These are phyloP conservation scores for Altica lythri DNA, from an alignment of 2,888 invertebrate species.

Conservation along the genomic window DNA sequence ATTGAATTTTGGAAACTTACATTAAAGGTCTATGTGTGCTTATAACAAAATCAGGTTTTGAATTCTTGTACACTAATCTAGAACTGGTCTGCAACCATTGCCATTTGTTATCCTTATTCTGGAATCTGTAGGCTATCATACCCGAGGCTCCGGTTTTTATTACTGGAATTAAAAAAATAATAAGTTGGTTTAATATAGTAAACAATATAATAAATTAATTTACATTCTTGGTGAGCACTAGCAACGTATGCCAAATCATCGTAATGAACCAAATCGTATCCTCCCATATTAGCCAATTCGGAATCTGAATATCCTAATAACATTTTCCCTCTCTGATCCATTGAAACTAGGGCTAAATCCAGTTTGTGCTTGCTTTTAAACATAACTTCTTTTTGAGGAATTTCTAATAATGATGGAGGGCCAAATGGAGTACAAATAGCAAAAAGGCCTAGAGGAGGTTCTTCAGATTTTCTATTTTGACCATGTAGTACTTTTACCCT, in stretches of 20 bases:
- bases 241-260: constrained; percentile 97
- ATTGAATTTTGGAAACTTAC: too few relatives aligned
- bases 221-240: constrained; percentile 98
- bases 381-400: constrained; percentile 98
- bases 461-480: constrained; percentile 92
- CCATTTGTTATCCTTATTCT: constrained; percentile 93
- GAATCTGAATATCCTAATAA: constrained; percentile 92
- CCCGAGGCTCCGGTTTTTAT: constrained; percentile 99
- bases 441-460: constrained; percentile 92
- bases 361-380: constrained; percentile 99
- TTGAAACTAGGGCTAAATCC: constrained; percentile 93
- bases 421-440: constrained; percentile 99
- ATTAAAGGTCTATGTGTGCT: constrained; percentile 98
- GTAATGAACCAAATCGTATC: constrained; percentile 96
- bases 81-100: constrained; percentile 99
- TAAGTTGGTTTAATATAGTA: not conserved
- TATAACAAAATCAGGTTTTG: constrained; percentile 98
- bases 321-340: constrained; percentile 97
- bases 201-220: constrained; percentile 57
- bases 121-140: constrained; percentile 97
- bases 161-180: constrained; percentile 66
- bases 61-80: constrained; percentile 97
- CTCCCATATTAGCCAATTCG: constrained; percentile 90
- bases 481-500: constrained; percentile 95
- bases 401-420: constrained; percentile 94